Base-by-base conservation (phyloP, 2,888 invertebrate genomes). In the Campaea margaritaria region DNA sequence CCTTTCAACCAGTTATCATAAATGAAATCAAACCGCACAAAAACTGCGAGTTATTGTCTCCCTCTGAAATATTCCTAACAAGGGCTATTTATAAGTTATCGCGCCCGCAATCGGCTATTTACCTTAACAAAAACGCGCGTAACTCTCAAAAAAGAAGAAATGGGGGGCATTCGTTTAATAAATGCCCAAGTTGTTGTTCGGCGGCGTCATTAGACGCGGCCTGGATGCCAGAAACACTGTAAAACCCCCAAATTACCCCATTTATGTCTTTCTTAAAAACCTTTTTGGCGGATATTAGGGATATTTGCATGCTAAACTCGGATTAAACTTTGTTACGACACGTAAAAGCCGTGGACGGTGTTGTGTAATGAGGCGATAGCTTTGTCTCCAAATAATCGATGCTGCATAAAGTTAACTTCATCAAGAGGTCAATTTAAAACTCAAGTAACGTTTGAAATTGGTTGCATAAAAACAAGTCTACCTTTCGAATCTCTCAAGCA, bases 261-360 rank as follows among this genome's bases (percentile, higher is more conserved):
- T 68, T 68, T 65, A 65, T 64, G 62, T 67, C 45, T 58, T 59
- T 60, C 62, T 55, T 62, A 62, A 57, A 61, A 58, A 65, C 67
- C 52, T 63, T 67, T 63, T 63, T 47, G 14, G 51, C 15, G 43
- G 58, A 58, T 65, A 62, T 57, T 65, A 58, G 34, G 58, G 60
- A 44, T 67, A 65, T 69, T 67, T 62, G 58, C 52, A 64, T 64
- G 51, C 53, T 65, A 59, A 67, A 64, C 62, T 58, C 44, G 45
- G 61, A 64, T 64, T 62, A 60, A 54, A 59, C 59, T 62, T 64
- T 54, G 52, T 61, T 58, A 54, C 31, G 62, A 47, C 38, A 12
- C 65, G 58, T 65, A 58, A 61, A 58, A 58, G 49, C 57, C 47
- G 36, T 28, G 44, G 31, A 49, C 13, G 43, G 15, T 12, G 13